Percentiles rank a stretch among this genome's conserved stretches.
phyloP scores from a whole-genome alignment of 1,140 invertebrate genomes.

The Oedothorax gibbosus region DNA sequence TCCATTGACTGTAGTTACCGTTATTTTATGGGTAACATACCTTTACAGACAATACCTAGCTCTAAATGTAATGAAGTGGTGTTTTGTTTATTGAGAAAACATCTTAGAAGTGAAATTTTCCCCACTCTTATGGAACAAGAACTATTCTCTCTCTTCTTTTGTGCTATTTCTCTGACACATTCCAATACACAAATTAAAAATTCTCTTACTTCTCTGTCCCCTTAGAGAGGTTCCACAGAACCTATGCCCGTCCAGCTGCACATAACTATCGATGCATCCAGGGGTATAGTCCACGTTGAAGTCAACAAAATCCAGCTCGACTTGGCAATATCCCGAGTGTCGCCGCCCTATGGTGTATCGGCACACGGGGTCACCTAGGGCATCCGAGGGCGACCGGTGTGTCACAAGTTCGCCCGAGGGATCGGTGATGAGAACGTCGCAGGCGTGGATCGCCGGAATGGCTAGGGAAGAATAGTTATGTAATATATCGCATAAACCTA shows the following conservation, averaged over 20 bases:
- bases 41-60: too few species aligned
- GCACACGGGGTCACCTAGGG: constrained; percentile 59
- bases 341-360: constrained; percentile 60
- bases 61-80: too few species aligned
- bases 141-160: too few species aligned
- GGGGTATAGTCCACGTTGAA: constrained; percentile 63
- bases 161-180: too few species aligned
- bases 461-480: constrained; percentile 4
- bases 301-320: constrained; percentile 64
- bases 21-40: too few species aligned
- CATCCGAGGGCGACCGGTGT: constrained; percentile 36
- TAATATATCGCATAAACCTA: too few species aligned
- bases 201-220: constrained; percentile 42
- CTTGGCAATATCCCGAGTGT: constrained; percentile 60
- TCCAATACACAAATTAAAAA: too few species aligned
- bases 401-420: constrained; percentile 52
- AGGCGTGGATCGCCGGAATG: constrained; percentile 52
- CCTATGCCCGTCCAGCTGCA: constrained; percentile 57
- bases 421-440: constrained; percentile 52
- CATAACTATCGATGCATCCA: constrained; percentile 55
- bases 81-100: too few species aligned
- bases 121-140: too few species aligned
- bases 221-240: constrained; percentile 62
- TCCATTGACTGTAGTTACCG: too few species aligned
- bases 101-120: too few species aligned